Evolutionary conservation across 2,888 invertebrate species (phyloP).

Genomic region (Drosophila histrio): DNA sequence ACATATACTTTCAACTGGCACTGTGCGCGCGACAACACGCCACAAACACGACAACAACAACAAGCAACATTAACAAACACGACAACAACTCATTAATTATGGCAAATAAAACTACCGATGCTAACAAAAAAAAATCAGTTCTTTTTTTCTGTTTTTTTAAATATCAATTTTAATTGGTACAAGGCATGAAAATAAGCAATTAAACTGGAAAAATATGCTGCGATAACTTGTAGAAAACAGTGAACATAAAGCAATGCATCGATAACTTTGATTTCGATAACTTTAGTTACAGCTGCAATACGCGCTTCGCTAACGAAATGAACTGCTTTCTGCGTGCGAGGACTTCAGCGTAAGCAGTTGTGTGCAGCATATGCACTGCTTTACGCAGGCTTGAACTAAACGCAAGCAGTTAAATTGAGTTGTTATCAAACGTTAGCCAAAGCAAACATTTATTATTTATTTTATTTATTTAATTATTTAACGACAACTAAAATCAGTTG

Average conservation of each 20-base stretch:
- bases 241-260: background rate
- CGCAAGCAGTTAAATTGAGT: no score
- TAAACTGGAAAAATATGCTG: background rate
- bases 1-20: constrained; percentile 30
- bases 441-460: no score
- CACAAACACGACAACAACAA: constrained; percentile 53
- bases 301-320: background rate
- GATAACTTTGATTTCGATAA: background rate
- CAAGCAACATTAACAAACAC: constrained; percentile 48
- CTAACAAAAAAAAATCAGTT: background rate
- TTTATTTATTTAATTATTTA: no score
- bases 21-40: constrained; percentile 43
- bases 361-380: no score
- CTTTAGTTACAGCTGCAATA: background rate
- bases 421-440: no score
- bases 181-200: background rate
- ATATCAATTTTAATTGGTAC: background rate
- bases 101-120: constrained; percentile 37
- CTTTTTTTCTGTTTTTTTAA: no score
- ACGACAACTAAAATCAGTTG: no score
- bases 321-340: background rate
- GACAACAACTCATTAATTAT: constrained; percentile 58
- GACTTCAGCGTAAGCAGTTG: background rate
- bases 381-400: no score
- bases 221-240: background rate